Evolutionary conservation across 2,113 vertebrate species (phyloP).

Genomic region (Leucopsar rothschildi): DNA sequence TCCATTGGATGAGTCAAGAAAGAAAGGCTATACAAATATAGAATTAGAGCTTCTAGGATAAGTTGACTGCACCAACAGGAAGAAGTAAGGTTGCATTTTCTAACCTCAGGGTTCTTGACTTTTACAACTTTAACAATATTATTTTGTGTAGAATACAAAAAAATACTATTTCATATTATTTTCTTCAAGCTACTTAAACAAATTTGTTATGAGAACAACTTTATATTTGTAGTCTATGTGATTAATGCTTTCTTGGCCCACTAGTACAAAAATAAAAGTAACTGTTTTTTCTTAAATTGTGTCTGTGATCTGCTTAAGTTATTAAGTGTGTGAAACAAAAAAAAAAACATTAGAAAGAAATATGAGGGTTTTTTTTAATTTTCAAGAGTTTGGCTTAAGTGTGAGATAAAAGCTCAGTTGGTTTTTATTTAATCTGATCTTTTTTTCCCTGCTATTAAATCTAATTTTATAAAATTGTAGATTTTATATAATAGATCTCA

Average conservation of each 20-base stretch:
- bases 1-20: background rate
- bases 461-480: background rate
- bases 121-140: background rate
- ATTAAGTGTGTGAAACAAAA: background rate
- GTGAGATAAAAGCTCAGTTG: background rate
- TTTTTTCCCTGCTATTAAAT: background rate
- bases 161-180: background rate
- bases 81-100: background rate
- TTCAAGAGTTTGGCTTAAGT: background rate
- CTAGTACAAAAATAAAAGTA: background rate
- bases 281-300: background rate
- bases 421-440: background rate
- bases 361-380: background rate
- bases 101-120: background rate
- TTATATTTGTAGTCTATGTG: background rate
- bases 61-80: background rate
- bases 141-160: background rate
- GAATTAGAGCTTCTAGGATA: background rate
- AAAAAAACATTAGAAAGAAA: background rate
- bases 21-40: background rate
- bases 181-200: background rate
- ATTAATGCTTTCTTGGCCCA: background rate
- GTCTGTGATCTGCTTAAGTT: fast-evolving
- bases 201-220: background rate
- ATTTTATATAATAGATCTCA: background rate